Percentiles rank a stretch among this genome's conserved stretches.
Conservation (phyloP, 2,797 vertebrate species). For the Poecilia picta region DNA sequence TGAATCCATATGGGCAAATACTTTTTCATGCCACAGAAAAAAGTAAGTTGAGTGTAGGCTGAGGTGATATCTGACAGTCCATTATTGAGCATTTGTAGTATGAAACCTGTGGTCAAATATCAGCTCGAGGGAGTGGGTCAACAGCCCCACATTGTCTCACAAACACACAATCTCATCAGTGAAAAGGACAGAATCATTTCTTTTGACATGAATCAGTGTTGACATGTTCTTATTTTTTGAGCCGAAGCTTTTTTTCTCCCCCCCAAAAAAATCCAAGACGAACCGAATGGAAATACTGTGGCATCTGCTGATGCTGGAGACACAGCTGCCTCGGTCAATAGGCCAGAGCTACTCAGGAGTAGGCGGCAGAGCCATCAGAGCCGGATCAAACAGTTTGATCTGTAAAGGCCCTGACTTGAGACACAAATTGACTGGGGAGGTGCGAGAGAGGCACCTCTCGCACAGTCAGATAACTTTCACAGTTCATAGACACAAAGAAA, state of each 20-base stretch:
- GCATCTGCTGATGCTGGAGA: constrained; percentile 32
- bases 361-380: constrained; percentile 50
- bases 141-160: constrained; percentile 27
- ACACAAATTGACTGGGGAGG: constrained; percentile 65
- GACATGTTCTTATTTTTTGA: constrained; percentile 68
- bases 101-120: constrained; percentile 19
- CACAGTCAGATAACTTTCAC: constrained; percentile 67
- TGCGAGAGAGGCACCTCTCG: constrained; percentile 41
- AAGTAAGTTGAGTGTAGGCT: not conserved
- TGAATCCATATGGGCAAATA: not conserved
- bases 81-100: constrained; percentile 10
- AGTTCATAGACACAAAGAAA: constrained; percentile 58
- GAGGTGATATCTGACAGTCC: constrained; percentile 5
- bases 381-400: constrained; percentile 73
- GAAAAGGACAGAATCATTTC: constrained; percentile 39
- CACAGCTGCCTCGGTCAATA: constrained; percentile 68
- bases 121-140: constrained; percentile 26
- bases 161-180: constrained; percentile 50
- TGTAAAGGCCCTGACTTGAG: constrained; percentile 67
- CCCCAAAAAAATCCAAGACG: constrained; percentile 38
- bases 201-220: constrained; percentile 66
- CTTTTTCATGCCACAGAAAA: not conserved
- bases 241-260: constrained; percentile 16
- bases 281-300: constrained; percentile 56
- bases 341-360: constrained; percentile 64